Percentiles rank a stretch among this genome's conserved stretches.
These are phyloP conservation scores for Ceratosolen solmsi DNA, from an alignment of 1,140 invertebrate species.

Conservation along the genomic window DNA sequence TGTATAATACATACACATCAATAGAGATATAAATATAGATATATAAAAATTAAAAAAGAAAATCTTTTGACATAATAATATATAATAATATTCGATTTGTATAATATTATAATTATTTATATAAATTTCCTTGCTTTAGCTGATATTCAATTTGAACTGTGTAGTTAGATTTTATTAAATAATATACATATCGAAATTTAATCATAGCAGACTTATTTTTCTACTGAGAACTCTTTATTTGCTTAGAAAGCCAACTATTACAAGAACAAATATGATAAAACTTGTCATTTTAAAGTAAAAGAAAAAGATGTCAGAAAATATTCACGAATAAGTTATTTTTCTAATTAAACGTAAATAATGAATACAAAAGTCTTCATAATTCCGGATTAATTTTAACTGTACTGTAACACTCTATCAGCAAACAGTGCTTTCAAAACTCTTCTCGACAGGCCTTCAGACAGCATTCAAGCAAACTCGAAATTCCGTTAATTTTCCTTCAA, in stretches of 20 bases:
- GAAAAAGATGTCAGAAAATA: neutral
- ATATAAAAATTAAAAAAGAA: too few species aligned
- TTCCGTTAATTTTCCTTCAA: constrained; percentile 48
- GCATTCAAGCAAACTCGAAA: constrained; percentile 40
- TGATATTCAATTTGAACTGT: too few species aligned
- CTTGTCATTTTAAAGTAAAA: neutral
- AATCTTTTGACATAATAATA: too few species aligned
- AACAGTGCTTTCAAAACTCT: constrained; percentile 41
- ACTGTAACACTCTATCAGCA: constrained; percentile 34
- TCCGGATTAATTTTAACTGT: constrained; percentile 39
- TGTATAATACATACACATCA: too few species aligned
- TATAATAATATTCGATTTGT: too few species aligned
- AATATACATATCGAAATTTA: too few species aligned
- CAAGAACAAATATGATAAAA: neutral
- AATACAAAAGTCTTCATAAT: constrained; percentile 30
- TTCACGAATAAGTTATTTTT: constrained; percentile 19
- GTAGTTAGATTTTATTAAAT: too few species aligned
- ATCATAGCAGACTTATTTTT: too few species aligned
- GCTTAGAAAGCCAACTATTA: neutral
- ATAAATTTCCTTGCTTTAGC: too few species aligned
- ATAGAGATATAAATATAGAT: too few species aligned
- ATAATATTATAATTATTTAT: too few species aligned
- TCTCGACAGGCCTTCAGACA: constrained; percentile 11
- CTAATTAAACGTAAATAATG: constrained; percentile 30
- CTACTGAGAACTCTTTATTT: neutral